A percentile compares a stretch with the other conserved stretches of the same genome.
These are phyloP conservation scores for Yponomeuta malinellus DNA, from an alignment of 2,888 invertebrate species.

Conservation along the genomic window DNA sequence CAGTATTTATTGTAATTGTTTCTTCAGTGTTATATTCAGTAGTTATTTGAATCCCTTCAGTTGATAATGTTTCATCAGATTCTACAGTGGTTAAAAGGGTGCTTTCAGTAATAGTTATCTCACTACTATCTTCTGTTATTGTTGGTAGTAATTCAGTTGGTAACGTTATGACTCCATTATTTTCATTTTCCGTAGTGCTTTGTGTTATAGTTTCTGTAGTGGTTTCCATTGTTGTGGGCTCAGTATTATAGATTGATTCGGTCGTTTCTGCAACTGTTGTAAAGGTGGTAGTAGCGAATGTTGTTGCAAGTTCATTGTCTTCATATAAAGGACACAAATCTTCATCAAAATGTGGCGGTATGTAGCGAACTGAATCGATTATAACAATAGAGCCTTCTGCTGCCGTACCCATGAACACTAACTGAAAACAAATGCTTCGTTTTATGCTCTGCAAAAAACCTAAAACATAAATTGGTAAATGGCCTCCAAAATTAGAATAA, in stretches of 20 bases:
- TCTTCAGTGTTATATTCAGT: background rate
- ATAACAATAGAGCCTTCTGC: conserved; percentile 14
- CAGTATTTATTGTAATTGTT: background rate
- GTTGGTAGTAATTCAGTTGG: background rate
- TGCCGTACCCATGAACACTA: conserved; percentile 13
- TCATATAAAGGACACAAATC: conserved; percentile 3
- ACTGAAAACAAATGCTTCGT: conserved; percentile 2
- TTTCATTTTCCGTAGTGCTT: background rate
- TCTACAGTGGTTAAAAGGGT: background rate
- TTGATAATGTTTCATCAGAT: background rate
- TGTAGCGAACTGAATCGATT: conserved; percentile 16
- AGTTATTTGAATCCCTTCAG: background rate
- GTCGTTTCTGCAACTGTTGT: no score
- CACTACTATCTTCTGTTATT: background rate
- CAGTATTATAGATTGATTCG: no score
- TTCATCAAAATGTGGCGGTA: conserved; percentile 8
- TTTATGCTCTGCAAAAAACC: no score
- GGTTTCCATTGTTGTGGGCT: no score
- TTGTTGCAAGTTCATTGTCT: background rate
- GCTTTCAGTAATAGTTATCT: background rate
- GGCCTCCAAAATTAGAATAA: background rate
- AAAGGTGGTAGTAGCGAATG: background rate
- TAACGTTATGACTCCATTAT: background rate
- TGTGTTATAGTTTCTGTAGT: background rate
- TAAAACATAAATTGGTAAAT: background rate